Evolutionary conservation across 92 coral and sea anemone species (phyloP).

Genomic region (Epizoanthus rinbou): DNA sequence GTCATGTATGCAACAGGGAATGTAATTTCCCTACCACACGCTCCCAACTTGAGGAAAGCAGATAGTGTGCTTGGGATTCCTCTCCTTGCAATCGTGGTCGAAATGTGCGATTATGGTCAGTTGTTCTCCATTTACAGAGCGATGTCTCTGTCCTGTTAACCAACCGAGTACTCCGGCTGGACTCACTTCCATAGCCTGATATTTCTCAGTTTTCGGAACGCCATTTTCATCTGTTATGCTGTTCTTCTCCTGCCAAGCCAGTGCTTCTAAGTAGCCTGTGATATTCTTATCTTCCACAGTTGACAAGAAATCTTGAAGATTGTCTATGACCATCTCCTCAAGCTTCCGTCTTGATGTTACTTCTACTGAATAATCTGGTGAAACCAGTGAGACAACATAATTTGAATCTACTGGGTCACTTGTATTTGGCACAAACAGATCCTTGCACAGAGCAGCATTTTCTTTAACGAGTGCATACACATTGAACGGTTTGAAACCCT

Average conservation of each 20-base stretch:
- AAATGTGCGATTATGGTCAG: conserved; percentile 51
- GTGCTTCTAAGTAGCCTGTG: conserved; percentile 44
- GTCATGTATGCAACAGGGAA: conserved; percentile 78
- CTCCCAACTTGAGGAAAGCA: conserved; percentile 72
- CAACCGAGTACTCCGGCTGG: conserved; percentile 80
- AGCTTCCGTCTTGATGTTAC: conserved; percentile 50
- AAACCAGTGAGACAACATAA: too few relatives aligned
- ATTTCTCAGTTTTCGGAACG: conserved; percentile 13
- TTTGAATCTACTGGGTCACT: conserved; percentile 46
- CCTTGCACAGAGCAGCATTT: conserved; percentile 62
- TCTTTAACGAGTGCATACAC: conserved; percentile 52
- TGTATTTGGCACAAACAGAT: conserved; percentile 55
- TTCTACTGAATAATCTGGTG: too few relatives aligned
- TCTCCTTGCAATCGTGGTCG: conserved; percentile 69
- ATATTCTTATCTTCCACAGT: conserved; percentile 61
- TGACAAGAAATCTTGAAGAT: conserved; percentile 61
- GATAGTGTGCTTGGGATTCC: conserved; percentile 70
- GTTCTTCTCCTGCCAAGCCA: conserved; percentile 58
- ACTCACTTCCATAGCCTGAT: conserved; percentile 49
- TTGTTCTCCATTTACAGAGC: conserved; percentile 70
- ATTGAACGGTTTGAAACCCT: conserved; percentile 63
- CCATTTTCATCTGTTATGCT: conserved; percentile 39
- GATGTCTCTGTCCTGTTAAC: conserved; percentile 77
- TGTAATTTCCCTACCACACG: conserved; percentile 64
- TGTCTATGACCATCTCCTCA: conserved; percentile 65